phyloP scores from a whole-genome alignment of 37 sponge, comb jelly and placozoan genomes.

The Aplysina aerophoba region DNA sequence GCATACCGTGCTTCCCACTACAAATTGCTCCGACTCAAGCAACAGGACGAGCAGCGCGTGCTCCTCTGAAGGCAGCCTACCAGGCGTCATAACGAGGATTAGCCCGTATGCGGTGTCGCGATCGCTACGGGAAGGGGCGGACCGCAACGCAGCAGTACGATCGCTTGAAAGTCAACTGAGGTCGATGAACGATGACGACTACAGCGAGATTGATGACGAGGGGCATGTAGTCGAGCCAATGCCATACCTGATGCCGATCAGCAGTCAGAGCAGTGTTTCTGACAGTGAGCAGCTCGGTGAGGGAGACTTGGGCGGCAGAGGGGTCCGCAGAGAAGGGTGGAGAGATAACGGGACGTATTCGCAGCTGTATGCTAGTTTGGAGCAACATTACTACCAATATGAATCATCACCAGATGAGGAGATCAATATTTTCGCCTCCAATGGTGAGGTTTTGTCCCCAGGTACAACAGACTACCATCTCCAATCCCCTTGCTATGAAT shows the following conservation, averaged over 20 bases:
- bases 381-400: constrained; percentile 9
- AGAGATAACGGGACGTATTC: not conserved
- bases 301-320: not conserved
- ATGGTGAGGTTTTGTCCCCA: not conserved
- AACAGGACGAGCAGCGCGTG: too few species aligned
- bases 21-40: too few species aligned
- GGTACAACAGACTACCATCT: not conserved
- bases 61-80: too few species aligned
- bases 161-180: not conserved
- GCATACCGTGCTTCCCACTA: not conserved
- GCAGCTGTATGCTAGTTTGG: constrained; percentile 8
- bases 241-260: constrained; percentile 6
- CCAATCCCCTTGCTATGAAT: not conserved
- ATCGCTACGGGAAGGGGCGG: too few species aligned
- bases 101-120: too few species aligned
- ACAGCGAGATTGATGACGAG: constrained; percentile 13
- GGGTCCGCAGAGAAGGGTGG: not conserved
- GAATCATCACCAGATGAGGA: not conserved
- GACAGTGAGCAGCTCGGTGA: not conserved
- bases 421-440: too few species aligned
- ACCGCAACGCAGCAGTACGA: too few species aligned
- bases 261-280: not conserved
- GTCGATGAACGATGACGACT: not conserved
- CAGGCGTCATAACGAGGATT: too few species aligned
- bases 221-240: not conserved